Conservation (phyloP, 2,113 vertebrate genomes). For the Mesembrinibis cayennensis region DNA sequence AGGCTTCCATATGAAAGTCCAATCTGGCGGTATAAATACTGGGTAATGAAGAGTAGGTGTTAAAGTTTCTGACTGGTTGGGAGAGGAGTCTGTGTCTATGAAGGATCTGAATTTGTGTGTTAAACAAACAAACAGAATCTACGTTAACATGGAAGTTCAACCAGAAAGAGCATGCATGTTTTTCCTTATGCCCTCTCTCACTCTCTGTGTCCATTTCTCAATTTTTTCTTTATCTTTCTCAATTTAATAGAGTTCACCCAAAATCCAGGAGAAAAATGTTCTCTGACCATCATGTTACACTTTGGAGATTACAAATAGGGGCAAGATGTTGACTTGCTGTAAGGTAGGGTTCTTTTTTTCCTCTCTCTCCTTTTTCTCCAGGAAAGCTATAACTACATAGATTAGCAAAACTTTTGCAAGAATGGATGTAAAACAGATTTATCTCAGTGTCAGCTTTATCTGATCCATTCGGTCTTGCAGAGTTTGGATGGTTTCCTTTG, state of each 20-base stretch:
- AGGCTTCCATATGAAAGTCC: conserved; percentile 80
- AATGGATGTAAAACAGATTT: conserved; percentile 83
- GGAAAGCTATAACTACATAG: conserved; percentile 75
- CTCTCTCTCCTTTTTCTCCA: conserved; percentile 34
- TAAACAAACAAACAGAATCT: conserved; percentile 44
- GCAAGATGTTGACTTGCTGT: conserved; percentile 53
- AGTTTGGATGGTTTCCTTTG: conserved; percentile 80
- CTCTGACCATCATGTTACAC: conserved; percentile 50
- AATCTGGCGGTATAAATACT: conserved; percentile 78
- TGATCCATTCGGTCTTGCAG: conserved; percentile 80
- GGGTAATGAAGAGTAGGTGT: conserved; percentile 77
- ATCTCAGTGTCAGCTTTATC: conserved; percentile 80
- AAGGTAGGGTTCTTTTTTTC: conserved; percentile 18
- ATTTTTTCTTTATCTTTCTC: conserved; percentile 24
- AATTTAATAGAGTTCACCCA: conserved; percentile 45
- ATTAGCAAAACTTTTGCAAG: conserved; percentile 80
- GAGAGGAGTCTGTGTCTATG: conserved; percentile 64
- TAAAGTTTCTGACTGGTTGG: conserved; percentile 69
- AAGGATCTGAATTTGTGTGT: conserved; percentile 58
- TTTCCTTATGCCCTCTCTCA: background rate
- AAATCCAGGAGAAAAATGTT: conserved; percentile 57
- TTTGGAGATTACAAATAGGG: conserved; percentile 70
- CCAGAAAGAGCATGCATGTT: conserved; percentile 29
- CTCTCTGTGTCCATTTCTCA: background rate
- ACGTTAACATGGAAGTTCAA: conserved; percentile 64